phyloP scores from a whole-genome alignment of 2,888 invertebrate species.

The Parthenolecanium corni region DNA sequence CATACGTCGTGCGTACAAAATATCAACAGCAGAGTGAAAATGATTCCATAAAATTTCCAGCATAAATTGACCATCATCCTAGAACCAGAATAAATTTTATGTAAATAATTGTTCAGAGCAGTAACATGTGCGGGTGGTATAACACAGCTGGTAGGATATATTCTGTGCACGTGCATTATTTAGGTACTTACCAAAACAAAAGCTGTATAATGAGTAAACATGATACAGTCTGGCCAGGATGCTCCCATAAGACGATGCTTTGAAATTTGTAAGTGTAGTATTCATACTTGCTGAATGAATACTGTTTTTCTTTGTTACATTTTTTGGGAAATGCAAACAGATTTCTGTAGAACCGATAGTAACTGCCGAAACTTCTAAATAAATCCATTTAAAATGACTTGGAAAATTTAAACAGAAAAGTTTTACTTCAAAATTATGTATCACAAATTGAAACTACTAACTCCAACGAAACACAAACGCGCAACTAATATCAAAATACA shows the following conservation, averaged over 20 bases:
- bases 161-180: no score
- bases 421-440: no score
- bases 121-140: no score
- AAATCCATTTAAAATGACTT: constrained; percentile 22
- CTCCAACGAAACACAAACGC: no score
- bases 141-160: no score
- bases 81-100: neutral
- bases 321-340: constrained; percentile 2
- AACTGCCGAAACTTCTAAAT: neutral
- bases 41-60: constrained; percentile 25
- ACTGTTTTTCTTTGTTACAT: neutral
- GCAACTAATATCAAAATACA: no score
- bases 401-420: neutral
- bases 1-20: constrained; percentile 24
- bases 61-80: constrained; percentile 25
- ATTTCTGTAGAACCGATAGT: neutral
- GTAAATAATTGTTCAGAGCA: neutral
- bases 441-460: no score
- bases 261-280: constrained; percentile 22
- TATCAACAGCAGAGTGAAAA: constrained; percentile 18
- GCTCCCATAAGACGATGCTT: constrained; percentile 22
- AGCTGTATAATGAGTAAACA: constrained; percentile 19
- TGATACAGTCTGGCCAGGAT: constrained; percentile 14
- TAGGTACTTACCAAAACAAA: constrained; percentile 12
- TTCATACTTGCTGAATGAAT: constrained; percentile 16